phyloP scores from a whole-genome alignment of 1,140 invertebrate species.

The Cotesia glomerata region DNA sequence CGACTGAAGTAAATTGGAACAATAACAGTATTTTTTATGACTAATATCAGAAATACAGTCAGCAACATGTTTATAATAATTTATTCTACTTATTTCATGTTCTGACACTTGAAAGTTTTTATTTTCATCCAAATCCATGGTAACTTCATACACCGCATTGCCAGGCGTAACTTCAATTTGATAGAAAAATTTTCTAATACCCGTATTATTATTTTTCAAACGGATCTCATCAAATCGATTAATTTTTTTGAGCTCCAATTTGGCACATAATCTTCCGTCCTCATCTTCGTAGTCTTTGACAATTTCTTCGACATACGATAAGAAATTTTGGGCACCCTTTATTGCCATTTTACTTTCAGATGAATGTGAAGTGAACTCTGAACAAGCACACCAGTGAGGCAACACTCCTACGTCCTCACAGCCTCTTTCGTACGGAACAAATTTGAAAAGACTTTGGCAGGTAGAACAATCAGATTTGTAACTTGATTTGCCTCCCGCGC shows the following conservation, averaged over 20 bases:
- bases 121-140: slow-evolving; percentile 57
- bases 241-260: slow-evolving; percentile 59
- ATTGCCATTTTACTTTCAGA: slow-evolving; percentile 55
- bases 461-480: slow-evolving; percentile 65
- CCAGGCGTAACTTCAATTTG: slow-evolving; percentile 66
- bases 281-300: slow-evolving; percentile 53
- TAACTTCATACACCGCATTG: slow-evolving; percentile 68
- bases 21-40: slow-evolving; percentile 55
- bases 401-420: slow-evolving; percentile 75
- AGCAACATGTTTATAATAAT: slow-evolving; percentile 63
- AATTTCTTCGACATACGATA: slow-evolving; percentile 58
- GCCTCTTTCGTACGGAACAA: slow-evolving; percentile 70
- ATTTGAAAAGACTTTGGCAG: slow-evolving; percentile 73
- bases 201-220: slow-evolving; percentile 58
- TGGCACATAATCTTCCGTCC: slow-evolving; percentile 60
- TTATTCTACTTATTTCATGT: slow-evolving; percentile 68
- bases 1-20: slow-evolving; percentile 24
- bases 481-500: slow-evolving; percentile 52
- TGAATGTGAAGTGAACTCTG: slow-evolving; percentile 60
- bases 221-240: slow-evolving; percentile 52
- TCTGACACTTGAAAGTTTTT: slow-evolving; percentile 49
- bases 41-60: slow-evolving; percentile 49
- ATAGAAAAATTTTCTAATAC: slow-evolving; percentile 51
- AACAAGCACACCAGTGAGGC: slow-evolving; percentile 82
- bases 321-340: slow-evolving; percentile 48